Evolutionary conservation across 2,113 vertebrate genomes (phyloP).

Genomic region (Dicerorhinus sumatrensis): DNA sequence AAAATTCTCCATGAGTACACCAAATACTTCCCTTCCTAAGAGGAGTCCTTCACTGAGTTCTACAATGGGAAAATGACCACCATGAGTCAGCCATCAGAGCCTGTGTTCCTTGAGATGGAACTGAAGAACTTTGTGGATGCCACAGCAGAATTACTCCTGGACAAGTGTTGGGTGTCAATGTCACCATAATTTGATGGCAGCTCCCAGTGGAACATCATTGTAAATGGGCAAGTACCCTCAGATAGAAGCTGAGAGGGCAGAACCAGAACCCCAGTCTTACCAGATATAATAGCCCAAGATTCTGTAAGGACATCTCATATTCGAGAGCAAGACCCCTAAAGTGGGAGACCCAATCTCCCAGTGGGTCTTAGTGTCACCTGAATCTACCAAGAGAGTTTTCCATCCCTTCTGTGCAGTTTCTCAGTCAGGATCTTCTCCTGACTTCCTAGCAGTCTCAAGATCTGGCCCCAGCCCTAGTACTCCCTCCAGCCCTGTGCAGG

Average conservation of each 20-base stretch:
- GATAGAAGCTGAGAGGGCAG: background rate
- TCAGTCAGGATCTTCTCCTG: background rate
- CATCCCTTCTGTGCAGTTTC: background rate
- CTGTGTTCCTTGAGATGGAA: conserved; percentile 76
- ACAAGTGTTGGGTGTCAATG: conserved; percentile 71
- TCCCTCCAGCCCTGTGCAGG: background rate
- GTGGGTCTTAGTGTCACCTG: background rate
- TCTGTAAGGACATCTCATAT: background rate
- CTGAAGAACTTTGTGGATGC: conserved; percentile 57
- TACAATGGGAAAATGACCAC: background rate
- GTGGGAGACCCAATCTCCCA: too few relatives aligned
- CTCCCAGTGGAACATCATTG: conserved; percentile 68
- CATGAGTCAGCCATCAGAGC: background rate
- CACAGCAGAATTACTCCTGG: conserved; percentile 14
- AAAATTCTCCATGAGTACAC: background rate
- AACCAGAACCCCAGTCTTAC: background rate
- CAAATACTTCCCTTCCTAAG: background rate
- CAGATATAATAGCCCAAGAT: background rate
- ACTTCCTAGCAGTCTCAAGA: background rate
- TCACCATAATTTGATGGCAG: conserved; percentile 59
- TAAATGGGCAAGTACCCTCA: conserved; percentile 68
- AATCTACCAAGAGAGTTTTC: background rate
- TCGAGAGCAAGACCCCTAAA: too few relatives aligned
- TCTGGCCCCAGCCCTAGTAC: too few relatives aligned
- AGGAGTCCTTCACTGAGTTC: conserved; percentile 73